Evolutionary conservation across 2,113 vertebrate species (phyloP), one percentile per base, ranked within the genome.

Genomic region (Brachyhypopomus gauderio): DNA sequence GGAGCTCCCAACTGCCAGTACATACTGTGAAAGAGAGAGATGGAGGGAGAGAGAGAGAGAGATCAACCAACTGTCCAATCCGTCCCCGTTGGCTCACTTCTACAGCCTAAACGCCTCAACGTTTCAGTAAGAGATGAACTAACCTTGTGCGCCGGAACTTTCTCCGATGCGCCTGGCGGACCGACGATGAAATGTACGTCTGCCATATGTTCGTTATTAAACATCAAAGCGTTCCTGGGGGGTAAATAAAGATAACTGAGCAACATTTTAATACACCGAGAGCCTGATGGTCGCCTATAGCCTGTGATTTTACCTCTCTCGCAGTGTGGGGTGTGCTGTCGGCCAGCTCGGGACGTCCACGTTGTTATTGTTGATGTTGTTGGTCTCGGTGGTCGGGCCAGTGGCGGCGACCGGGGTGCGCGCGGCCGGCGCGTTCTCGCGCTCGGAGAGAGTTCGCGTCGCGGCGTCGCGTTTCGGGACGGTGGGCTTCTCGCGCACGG

Each of bases 201-300:
- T 0, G 98, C 97, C 98, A 99, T 99, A 88, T 97, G 95, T 90
- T 99, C 97, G 88, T 96, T 99, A 93, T 99, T 98, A 88, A 97
- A 99, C 96, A 99, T 99, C 85, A 97, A 90, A 72, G 98, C 97
- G 86, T 99, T 99, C 93, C 98, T 99, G 90, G 70, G 87, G 52
- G 52, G 82, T 63, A 77, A 81, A 55, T 27, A 14, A 52, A 52
- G 9, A 52, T 52, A 12, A 52, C 3, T 52, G 2, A 52, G 12
- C 14, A 12, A 52, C 12, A 12, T 52, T 52, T 52, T 9, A 41
- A 41, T 41, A 9, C 0, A 45, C 3, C 3, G 30, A 76, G 22
- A 75, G 17, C 6, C 1, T 12, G 45, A 14, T 14, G 1, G 14
- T 52, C 45, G 45, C 41, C 5, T 52, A 11, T 52, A 52, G 45